phyloP scores from a whole-genome alignment of 2,113 vertebrate species.

The Chionomys nivalis region DNA sequence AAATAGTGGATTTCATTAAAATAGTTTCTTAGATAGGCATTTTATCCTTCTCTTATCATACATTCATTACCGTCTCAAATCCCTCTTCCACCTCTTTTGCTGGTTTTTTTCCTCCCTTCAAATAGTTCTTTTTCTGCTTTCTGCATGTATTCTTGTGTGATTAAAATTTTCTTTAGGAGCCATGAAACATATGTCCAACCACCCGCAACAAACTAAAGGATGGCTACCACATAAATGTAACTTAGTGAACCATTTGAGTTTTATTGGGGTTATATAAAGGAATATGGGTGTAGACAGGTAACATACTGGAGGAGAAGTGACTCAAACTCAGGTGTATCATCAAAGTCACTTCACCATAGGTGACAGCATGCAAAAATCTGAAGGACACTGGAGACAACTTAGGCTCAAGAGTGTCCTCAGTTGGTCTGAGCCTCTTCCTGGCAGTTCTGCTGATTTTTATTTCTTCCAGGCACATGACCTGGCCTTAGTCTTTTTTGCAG shows the following conservation, averaged over 20 bases:
- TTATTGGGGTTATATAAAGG: background rate
- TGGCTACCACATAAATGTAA: background rate
- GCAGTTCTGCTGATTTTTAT: background rate
- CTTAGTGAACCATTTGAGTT: background rate
- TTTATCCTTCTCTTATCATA: background rate
- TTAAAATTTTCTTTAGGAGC: background rate
- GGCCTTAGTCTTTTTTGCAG: background rate
- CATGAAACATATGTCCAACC: background rate
- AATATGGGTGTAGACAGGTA: background rate
- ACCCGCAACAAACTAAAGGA: background rate
- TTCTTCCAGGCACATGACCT: background rate
- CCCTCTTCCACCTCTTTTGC: background rate
- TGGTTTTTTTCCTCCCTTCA: background rate
- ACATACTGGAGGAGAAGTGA: background rate
- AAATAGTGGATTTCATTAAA: background rate
- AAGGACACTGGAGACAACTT: background rate
- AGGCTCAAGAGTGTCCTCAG: background rate
- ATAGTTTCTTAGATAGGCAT: background rate
- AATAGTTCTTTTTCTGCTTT: background rate
- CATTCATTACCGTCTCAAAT: background rate
- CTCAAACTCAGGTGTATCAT: background rate
- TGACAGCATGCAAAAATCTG: background rate
- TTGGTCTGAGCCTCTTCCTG: background rate
- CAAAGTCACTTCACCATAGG: background rate
- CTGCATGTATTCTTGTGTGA: background rate